Base-by-base conservation (phyloP, 1,140 invertebrate genomes). In the Tetramorium parvispinum region DNA sequence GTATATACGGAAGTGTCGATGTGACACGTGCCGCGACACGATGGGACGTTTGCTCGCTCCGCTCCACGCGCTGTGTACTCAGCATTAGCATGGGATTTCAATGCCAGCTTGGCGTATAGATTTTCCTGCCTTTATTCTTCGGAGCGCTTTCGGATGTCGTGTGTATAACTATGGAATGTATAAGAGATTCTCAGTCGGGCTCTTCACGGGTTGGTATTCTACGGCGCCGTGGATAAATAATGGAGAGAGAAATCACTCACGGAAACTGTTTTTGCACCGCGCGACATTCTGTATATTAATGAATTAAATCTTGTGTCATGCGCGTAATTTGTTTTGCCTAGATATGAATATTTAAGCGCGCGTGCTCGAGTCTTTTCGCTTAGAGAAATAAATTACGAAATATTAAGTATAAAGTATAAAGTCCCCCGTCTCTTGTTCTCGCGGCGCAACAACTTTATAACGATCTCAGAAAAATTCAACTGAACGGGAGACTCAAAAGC, bases 71-170 rank as follows among this genome's bases (percentile, higher is more conserved):
- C 59, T 79, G 65, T 83, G 70, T 83, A 75, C 79, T 83, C 68
- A 83, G 40, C 79, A 83, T 83, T 83, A 83, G 79, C 79, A 83
- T 75, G 55, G 24, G 68, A 83, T 83, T 83, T 83, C 79, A 83
- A 83, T 83, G 79, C 51, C 37, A 21, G 16, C 18, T 66, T 65
- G 46, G n/a, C 53, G 68, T 73, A 61, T 83, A 55, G 51, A 83
- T 83, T 75, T 73, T 49, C 55, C 49, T 61, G 55, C 68, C 27
- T 59, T 83, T 75, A 75, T 75, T 75, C 79, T 83, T 75, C 32
- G 16, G 27, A 37, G 32, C 79, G 79, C 78, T 81, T 55, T 70
- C 37, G 78, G 77, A 37, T 37, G 65, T 55, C 49, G 46, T n/a
- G 63, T 43, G 46, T 55, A 13, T 32, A 53, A 55, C 46, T 24